phyloP scores from a whole-genome alignment of 2,113 vertebrate genomes.

The Formicarius rufipectus region DNA sequence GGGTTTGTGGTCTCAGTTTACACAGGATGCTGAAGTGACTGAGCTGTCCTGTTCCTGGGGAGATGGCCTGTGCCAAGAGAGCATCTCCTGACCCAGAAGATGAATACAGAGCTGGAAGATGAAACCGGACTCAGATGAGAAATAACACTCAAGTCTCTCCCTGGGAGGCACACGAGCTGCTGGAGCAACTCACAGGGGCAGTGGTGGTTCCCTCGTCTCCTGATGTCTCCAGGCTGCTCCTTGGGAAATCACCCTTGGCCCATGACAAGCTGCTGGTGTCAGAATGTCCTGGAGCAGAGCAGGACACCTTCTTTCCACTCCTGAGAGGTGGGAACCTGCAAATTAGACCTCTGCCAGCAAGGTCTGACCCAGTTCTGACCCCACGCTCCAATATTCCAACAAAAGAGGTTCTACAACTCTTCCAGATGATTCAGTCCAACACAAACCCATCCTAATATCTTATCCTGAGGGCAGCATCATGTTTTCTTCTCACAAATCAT shows the following conservation, averaged over 20 bases:
- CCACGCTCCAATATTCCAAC: neutral
- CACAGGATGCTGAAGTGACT: neutral
- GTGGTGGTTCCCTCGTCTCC: neutral
- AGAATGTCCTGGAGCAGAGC: neutral
- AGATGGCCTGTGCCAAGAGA: neutral
- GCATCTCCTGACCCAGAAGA: neutral
- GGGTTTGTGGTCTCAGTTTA: neutral
- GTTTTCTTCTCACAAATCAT: neutral
- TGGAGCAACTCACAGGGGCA: neutral
- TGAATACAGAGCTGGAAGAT: neutral
- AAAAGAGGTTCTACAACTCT: neutral
- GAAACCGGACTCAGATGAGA: neutral
- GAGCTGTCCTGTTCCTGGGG: neutral
- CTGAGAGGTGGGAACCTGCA: neutral
- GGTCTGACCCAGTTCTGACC: neutral
- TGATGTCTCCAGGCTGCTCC: neutral
- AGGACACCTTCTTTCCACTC: neutral
- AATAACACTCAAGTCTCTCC: neutral
- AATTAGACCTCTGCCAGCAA: neutral
- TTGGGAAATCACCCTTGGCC: neutral
- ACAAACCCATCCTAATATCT: neutral
- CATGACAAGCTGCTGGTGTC: too few species aligned
- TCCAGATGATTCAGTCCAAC: neutral
- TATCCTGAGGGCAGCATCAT: accelerated
- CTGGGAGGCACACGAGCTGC: neutral